phyloP scores from a whole-genome alignment of 2,797 vertebrate species.

The Amphiprion clarkii region DNA sequence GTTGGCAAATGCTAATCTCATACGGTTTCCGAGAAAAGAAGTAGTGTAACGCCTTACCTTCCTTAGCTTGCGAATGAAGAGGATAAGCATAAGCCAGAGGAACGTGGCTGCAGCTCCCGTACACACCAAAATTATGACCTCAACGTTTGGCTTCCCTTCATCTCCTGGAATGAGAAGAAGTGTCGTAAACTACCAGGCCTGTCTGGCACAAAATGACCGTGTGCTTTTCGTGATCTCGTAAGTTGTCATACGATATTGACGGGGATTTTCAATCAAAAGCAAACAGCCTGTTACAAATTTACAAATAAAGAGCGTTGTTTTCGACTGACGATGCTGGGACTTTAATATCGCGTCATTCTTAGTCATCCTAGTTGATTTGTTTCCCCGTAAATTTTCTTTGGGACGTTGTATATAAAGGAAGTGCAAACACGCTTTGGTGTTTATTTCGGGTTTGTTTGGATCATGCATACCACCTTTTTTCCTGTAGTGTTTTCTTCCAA shows the following conservation, averaged over 20 bases:
- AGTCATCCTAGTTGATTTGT: conserved; percentile 44
- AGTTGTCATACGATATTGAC: conserved; percentile 16
- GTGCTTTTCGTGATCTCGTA: conserved; percentile 32
- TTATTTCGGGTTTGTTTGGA: conserved; percentile 60
- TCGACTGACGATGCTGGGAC: neutral
- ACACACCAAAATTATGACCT: conserved; percentile 94
- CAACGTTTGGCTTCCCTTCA: conserved; percentile 91
- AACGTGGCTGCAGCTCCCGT: conserved; percentile 93
- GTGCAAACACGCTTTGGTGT: conserved; percentile 55
- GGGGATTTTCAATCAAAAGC: conserved; percentile 28
- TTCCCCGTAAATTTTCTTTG: conserved; percentile 24
- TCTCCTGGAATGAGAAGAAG: conserved; percentile 83
- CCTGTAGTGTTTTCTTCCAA: conserved; percentile 46
- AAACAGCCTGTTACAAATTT: conserved; percentile 35
- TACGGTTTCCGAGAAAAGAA: conserved; percentile 13
- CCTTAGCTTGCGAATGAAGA: conserved; percentile 94
- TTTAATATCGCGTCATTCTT: conserved; percentile 25
- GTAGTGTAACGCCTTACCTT: conserved; percentile 84
- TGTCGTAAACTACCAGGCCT: conserved; percentile 19
- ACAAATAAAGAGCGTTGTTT: conserved; percentile 9
- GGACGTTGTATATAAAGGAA: conserved; percentile 51
- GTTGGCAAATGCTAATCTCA: neutral
- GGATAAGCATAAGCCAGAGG: conserved; percentile 95
- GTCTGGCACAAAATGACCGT: conserved; percentile 10
- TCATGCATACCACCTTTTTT: conserved; percentile 54